Base-by-base conservation (phyloP, 2,113 vertebrate species). In the Pomatostomus ruficeps region DNA sequence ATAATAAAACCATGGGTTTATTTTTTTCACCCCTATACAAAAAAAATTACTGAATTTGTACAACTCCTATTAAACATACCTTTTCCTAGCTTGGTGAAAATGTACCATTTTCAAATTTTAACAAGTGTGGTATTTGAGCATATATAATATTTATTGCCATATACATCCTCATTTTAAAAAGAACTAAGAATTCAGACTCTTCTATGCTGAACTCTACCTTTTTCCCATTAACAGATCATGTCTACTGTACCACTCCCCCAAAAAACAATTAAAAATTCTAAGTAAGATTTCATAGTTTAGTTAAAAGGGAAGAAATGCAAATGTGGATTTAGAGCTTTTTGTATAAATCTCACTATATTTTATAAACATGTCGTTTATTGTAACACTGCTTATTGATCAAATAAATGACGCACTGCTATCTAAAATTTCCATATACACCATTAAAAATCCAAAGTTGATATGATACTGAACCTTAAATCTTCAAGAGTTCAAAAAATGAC, bases 331-430 rank as follows among this genome's bases (percentile, higher is more conserved):
- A 97, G 97, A 98, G 93, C 82, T 96, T 98, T 92, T 94, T 97
- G 92, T 98, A 98, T 97, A 98, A 98, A 98, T 98, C 96, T 98
- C 91, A 97, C 94, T 97, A 91, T 97, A 97, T 96, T 97, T 98
- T 98, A 98, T 98, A 98, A 98, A 98, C 94, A 95, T 48, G 72
- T 97, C 93, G 89, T 97, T 97, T 97, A 97, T 93, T 96, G 86
- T 98, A 98, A 98, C 97, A 98, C 98, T 98, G 98, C 98, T 98
- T 98, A 98, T 97, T 98, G 98, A 98, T 98, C 98, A 98, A 98
- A 98, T 97, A 97, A 98, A 95, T 97, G 97, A 98, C 84, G 94
- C 93, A 97, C 96, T 95, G 97, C 98, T 98, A 97, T 98, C 98
- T 98, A 98, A 98, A 98, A 98, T 98, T 98, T 97, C 95, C 98